Percentiles rank a stretch among this genome's conserved stretches.
These are phyloP conservation scores for Actinernus sp. DNA, from an alignment of 92 coral and sea anemone species.

Conservation along the genomic window DNA sequence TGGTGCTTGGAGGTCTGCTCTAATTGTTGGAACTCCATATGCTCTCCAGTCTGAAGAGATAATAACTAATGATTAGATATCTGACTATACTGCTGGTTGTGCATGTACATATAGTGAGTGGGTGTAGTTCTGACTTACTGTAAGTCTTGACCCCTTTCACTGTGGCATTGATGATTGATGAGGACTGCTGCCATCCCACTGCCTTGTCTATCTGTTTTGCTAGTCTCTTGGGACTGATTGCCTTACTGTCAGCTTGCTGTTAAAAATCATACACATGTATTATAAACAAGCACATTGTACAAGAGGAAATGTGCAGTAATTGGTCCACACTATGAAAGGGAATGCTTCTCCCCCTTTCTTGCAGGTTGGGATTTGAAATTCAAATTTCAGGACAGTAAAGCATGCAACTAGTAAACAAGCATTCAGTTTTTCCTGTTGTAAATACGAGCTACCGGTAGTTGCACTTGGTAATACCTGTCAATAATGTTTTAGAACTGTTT, in stretches of 20 bases:
- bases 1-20: slow-evolving; percentile 97
- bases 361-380: too few relatives aligned
- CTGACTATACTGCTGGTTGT: neutral
- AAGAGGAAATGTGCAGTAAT: too few relatives aligned
- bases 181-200: slow-evolving; percentile 97
- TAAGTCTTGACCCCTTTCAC: slow-evolving; percentile 71
- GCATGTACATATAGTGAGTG: neutral
- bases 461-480: too few relatives aligned
- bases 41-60: slow-evolving; percentile 81
- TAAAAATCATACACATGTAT: too few relatives aligned
- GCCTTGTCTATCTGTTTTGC: slow-evolving; percentile 93
- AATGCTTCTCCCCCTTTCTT: too few relatives aligned
- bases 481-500: too few relatives aligned
- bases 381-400: too few relatives aligned
- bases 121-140: slow-evolving; percentile 37
- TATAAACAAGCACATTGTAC: too few relatives aligned
- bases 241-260: slow-evolving; percentile 7
- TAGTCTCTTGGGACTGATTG: slow-evolving; percentile 53
- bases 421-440: too few relatives aligned
- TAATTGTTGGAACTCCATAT: slow-evolving; percentile 95
- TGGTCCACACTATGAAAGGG: too few relatives aligned
- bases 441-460: too few relatives aligned
- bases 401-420: too few relatives aligned
- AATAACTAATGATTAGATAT: neutral
- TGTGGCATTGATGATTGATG: slow-evolving; percentile 81